Evolutionary conservation across 1,140 invertebrate species (phyloP), one percentile per base, ranked within the genome.

Genomic region (Diabrotica undecimpunctata): DNA sequence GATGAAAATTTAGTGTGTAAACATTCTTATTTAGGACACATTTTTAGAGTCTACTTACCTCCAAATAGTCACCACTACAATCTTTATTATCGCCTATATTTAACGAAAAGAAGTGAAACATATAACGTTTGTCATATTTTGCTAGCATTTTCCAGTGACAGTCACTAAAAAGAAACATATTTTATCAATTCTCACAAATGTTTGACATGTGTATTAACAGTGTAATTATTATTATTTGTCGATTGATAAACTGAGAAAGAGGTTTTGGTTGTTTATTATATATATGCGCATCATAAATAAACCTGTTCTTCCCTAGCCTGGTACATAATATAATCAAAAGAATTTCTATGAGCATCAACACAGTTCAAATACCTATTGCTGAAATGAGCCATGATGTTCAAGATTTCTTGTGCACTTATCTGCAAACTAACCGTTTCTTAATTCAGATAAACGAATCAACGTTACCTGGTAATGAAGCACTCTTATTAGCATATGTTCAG

Each of bases 31-130:
- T n/a, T n/a, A n/a, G n/a, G n/a, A n/a, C n/a, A n/a, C n/a, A n/a
- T n/a, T n/a, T n/a, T n/a, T n/a, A n/a, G n/a, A n/a, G 59, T 62
- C 13, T 60, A 73, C 81, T 83, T 76, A 94, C 88, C 73, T 86
- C 83, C 0, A 96, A 78, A 77, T 86, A 94, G 78, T 97, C 95
- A 70, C 83, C 89, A 58, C 81, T 82, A 74, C 95, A 97, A 69
- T 86, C 87, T 5, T 76, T 70, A 79, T 90, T 85, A n/a, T 80
- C 74, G 79, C 95, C 93, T 12, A 97, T 83, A 74, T 88, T 85
- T 60, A 97, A 77, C 14, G 85, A 84, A 55, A 88, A 90, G 77
- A 97, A 96, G 54, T 90, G 87, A 11, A 97, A 85, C 69, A 90
- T 86, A 60, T 97, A 89, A 66, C 88, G 83, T 79, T 93, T 95